A percentile compares a stretch with the other conserved stretches of the same genome.
Conservation (phyloP, 2,888 invertebrate species). For the Scotopteryx bipunctaria region DNA sequence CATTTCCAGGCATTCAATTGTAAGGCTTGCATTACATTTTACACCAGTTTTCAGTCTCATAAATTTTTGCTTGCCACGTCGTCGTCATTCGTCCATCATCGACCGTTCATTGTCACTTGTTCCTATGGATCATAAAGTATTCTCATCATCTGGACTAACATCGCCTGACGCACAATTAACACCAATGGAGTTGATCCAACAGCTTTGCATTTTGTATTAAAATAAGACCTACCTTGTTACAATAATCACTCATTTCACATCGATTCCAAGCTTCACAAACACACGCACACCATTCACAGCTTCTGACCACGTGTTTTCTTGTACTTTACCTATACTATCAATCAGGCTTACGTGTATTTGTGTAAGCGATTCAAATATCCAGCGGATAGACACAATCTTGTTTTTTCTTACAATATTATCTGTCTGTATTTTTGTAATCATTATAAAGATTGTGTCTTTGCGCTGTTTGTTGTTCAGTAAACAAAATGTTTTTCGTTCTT, state of each 20-base stretch:
- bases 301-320: constrained; percentile 20
- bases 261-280: constrained; percentile 18
- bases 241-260: constrained; percentile 4
- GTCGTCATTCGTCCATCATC: constrained; percentile 17
- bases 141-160: constrained; percentile 13
- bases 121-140: background rate
- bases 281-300: constrained; percentile 27
- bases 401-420: background rate
- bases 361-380: constrained; percentile 24
- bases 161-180: constrained; percentile 28
- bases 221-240: background rate
- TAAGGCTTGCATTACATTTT: constrained; percentile 24
- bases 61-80: constrained; percentile 38
- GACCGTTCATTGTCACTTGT: constrained; percentile 16
- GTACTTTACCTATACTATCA: constrained; percentile 16
- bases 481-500: constrained; percentile 18
- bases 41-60: constrained; percentile 35
- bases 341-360: constrained; percentile 26
- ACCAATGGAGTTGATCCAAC: constrained; percentile 19
- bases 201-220: constrained; percentile 31
- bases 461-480: background rate
- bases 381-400: constrained; percentile 22
- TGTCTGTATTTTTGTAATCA: background rate
- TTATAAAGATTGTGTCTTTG: constrained; percentile 15
- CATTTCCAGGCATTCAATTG: constrained; percentile 27